Percentiles rank a stretch among this genome's conserved stretches.
Evolutionary conservation across 2,113 vertebrate species (phyloP).

Genomic region (Pseudonaja textilis): DNA sequence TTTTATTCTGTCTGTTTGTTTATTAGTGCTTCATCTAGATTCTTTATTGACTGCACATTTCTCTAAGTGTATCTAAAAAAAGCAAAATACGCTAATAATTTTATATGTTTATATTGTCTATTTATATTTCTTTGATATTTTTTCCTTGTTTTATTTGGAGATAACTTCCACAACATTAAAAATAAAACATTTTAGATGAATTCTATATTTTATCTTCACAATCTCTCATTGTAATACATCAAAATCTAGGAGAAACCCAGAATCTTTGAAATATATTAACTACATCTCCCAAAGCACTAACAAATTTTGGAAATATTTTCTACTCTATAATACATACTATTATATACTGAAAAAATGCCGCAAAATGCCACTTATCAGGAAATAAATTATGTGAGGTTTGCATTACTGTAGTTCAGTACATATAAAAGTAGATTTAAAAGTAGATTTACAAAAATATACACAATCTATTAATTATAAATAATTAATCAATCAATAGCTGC

Average conservation of each 20-base stretch:
- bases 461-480: neutral
- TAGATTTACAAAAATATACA: neutral
- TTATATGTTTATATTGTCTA: constrained; percentile 7
- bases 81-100: constrained; percentile 3
- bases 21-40: neutral
- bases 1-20: neutral
- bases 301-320: neutral
- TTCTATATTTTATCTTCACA: neutral
- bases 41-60: constrained; percentile 37
- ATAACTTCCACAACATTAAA: neutral
- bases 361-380: neutral
- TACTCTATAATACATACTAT: neutral
- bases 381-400: neutral
- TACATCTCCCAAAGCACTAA: neutral
- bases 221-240: neutral
- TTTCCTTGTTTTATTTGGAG: rapidly evolving
- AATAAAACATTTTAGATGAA: neutral
- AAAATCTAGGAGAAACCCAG: neutral
- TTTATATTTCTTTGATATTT: neutral
- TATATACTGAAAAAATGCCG: neutral
- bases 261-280: neutral
- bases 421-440: neutral
- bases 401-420: neutral
- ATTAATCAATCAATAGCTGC: neutral
- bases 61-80: constrained; percentile 40